These are phyloP conservation scores for Tetramorium simillimum DNA, from an alignment of 1,140 invertebrate species.

Conservation along the genomic window DNA sequence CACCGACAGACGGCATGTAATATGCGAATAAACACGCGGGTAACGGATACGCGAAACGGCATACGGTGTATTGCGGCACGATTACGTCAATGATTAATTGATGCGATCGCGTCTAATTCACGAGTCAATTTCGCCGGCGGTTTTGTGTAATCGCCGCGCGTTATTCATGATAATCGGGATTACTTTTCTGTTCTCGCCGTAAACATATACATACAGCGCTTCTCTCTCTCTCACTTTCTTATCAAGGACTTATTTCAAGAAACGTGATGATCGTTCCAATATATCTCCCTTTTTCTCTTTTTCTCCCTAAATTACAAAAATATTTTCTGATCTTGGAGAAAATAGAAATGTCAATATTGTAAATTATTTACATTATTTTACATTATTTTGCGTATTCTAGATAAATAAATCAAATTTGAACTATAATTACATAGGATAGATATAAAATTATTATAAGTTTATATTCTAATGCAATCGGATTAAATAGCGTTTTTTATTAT, in stretches of 20 bases:
- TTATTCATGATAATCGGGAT: slow-evolving; percentile 28
- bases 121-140: background rate
- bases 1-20: slow-evolving; percentile 27
- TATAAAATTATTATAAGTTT: too few species aligned
- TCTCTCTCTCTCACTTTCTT: background rate
- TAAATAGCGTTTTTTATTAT: background rate
- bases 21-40: slow-evolving; percentile 11
- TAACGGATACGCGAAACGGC: background rate
- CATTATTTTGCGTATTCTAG: too few species aligned
- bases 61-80: background rate
- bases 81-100: slow-evolving; percentile 35
- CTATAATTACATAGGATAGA: too few species aligned
- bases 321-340: too few species aligned
- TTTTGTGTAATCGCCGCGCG: slow-evolving; percentile 26
- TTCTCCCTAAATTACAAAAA: too few species aligned
- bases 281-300: too few species aligned
- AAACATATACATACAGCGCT: background rate
- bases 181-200: background rate
- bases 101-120: slow-evolving; percentile 21
- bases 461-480: too few species aligned
- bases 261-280: background rate
- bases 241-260: background rate
- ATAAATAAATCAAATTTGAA: too few species aligned
- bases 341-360: too few species aligned
- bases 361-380: too few species aligned